These are phyloP conservation scores for Sebastes oblongus DNA, from an alignment of 2,797 vertebrate genomes.

Conservation along the genomic window DNA sequence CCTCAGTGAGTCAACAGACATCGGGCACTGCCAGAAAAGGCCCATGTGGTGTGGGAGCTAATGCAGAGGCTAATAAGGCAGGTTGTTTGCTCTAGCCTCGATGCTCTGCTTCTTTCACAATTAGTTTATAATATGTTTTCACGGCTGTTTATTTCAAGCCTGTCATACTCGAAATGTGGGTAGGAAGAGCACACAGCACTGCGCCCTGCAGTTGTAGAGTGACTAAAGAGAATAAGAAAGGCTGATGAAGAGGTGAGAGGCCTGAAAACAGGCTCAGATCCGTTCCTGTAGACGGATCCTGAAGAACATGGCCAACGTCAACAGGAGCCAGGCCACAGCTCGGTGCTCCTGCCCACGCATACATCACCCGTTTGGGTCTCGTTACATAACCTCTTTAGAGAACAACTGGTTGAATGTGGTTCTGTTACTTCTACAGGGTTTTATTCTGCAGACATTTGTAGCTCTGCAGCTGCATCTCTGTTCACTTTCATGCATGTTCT, in stretches of 20 bases:
- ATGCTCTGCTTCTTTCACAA: slow-evolving; percentile 13
- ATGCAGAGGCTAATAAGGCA: slow-evolving; percentile 21
- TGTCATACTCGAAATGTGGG: neutral
- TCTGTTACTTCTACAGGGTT: slow-evolving; percentile 42
- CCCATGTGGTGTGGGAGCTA: slow-evolving; percentile 35
- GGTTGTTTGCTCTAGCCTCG: slow-evolving; percentile 29
- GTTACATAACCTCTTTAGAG: slow-evolving; percentile 62
- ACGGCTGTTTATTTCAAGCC: neutral
- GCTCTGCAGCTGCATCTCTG: slow-evolving; percentile 29
- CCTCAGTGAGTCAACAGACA: slow-evolving; percentile 67
- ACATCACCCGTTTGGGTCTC: slow-evolving; percentile 58
- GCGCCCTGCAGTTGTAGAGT: neutral
- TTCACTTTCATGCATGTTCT: slow-evolving; percentile 35
- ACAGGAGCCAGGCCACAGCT: slow-evolving; percentile 59
- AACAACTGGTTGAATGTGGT: slow-evolving; percentile 44
- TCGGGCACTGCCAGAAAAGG: slow-evolving; percentile 46
- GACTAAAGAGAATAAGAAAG: neutral
- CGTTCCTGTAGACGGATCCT: slow-evolving; percentile 39
- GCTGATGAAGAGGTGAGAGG: slow-evolving; percentile 21
- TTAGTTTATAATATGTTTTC: neutral
- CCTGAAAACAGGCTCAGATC: slow-evolving; percentile 26
- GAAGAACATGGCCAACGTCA: slow-evolving; percentile 66
- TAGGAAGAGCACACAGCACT: neutral
- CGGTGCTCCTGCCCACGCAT: slow-evolving; percentile 47
- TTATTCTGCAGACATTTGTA: slow-evolving; percentile 5